Conservation (phyloP, 2,797 vertebrate species). For the Knipowitschia caucasica region DNA sequence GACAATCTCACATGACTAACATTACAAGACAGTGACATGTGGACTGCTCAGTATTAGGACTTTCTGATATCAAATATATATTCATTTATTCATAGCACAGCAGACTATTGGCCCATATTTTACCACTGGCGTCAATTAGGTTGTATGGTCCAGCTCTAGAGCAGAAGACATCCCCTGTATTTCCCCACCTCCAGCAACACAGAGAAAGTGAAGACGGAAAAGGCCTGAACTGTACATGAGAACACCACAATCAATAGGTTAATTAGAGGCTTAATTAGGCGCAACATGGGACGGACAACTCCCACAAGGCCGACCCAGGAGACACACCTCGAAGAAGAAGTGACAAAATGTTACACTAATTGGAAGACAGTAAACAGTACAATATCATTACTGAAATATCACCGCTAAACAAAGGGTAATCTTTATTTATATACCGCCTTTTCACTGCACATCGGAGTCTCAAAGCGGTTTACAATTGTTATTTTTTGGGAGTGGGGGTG, state of each 20-base stretch:
- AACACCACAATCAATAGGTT: constrained; percentile 58
- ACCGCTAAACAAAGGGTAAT: too few relatives aligned
- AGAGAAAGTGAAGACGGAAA: constrained; percentile 31
- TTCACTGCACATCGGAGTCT: too few relatives aligned
- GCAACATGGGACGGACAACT: constrained; percentile 41
- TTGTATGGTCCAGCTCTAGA: too few relatives aligned
- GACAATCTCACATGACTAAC: background rate
- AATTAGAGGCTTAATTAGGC: constrained; percentile 61
- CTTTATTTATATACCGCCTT: too few relatives aligned
- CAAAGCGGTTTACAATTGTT: too few relatives aligned
- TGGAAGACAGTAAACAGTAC: constrained; percentile 22
- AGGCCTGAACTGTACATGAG: constrained; percentile 27
- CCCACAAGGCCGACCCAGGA: constrained; percentile 39
- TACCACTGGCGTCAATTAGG: too few relatives aligned
- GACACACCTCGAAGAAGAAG: constrained; percentile 19
- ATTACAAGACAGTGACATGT: background rate
- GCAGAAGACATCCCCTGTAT: too few relatives aligned
- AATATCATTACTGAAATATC: too few relatives aligned
- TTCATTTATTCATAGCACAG: too few relatives aligned
- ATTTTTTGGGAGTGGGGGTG: too few relatives aligned
- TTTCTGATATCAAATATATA: background rate
- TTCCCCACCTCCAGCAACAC: constrained; percentile 21
- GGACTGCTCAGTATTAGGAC: background rate
- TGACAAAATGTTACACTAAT: constrained; percentile 25
- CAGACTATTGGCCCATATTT: too few relatives aligned